Base-by-base conservation (phyloP, 2,888 invertebrate species). In the Pristionchus exspectatus region DNA sequence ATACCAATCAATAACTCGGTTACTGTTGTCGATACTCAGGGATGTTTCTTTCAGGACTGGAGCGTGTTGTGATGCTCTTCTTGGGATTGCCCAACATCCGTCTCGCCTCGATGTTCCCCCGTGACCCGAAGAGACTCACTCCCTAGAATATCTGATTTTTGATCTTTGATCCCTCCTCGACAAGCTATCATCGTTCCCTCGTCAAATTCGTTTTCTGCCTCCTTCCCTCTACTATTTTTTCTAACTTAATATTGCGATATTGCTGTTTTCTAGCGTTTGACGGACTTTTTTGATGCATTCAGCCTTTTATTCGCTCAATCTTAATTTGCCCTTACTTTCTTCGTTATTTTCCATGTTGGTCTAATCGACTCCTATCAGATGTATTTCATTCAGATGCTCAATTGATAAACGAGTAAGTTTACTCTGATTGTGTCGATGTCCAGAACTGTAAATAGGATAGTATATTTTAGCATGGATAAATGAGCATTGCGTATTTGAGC, bases 41-140 rank as follows among this genome's bases (percentile, higher is more conserved):
- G 50, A 81, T 81, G 27, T 27, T 27, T 27, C 1, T 33, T 90
- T 38, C 90, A 96, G 98, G 99, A 24, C 96, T 99, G 96, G 99
- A 99, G 95, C 96, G 99, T 91, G 99, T 99, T 0, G 98, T 98
- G 5, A 99, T 99, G 99, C 96, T 99, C 91, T 99, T 98, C 95
- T 96, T 99, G 24, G 99, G 99, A 0, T 96, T 99, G 89, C 98
- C 98, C 96, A 99, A 99, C 95, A 98, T 99, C 93, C 96, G 99
- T 89, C 98, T 99, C 96, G 97, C 98, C 0, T 98, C 98, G 0
- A 97, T 99, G 97, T 99, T 99, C 96, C 99, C 99, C 12, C 97
- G 99, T 93, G 99, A 99, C 96, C 99, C 99, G 0, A 99, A 98
- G 95, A 96, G 99, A 85, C 96, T 99, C 77, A 98, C 98, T 9